Conservation (phyloP, 2,888 invertebrate species). For the Nymphalis urticae region DNA sequence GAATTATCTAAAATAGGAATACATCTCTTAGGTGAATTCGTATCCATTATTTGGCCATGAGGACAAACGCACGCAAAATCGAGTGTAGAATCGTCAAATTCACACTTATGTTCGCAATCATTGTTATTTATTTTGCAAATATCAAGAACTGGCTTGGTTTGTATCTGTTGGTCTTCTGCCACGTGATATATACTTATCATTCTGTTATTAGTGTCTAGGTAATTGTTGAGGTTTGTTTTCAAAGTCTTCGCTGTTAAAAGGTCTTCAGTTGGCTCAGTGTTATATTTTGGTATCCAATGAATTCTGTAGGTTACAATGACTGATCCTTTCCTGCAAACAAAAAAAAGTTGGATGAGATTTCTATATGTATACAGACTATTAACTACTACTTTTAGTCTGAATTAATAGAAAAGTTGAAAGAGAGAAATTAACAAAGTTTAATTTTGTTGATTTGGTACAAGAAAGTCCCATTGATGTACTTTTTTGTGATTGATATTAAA, state of each 20-base stretch:
- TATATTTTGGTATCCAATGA: conserved; percentile 82
- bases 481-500: too few species aligned
- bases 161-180: conserved; percentile 63
- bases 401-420: too few species aligned
- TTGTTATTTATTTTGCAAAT: conserved; percentile 84
- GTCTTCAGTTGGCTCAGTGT: conserved; percentile 68
- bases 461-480: too few species aligned
- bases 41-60: conserved; percentile 68
- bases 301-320: conserved; percentile 84
- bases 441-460: too few species aligned
- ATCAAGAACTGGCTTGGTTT: conserved; percentile 79
- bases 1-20: conserved; percentile 55
- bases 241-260: conserved; percentile 75
- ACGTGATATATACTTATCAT: conserved; percentile 80
- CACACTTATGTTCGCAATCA: conserved; percentile 85
- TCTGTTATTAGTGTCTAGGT: conserved; percentile 75
- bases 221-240: conserved; percentile 70
- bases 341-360: too few species aligned
- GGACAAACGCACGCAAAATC: conserved; percentile 86
- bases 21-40: conserved; percentile 71
- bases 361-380: too few species aligned
- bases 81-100: conserved; percentile 83
- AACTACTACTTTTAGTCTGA: too few species aligned
- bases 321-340: conserved; percentile 82
- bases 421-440: too few species aligned